Evolutionary conservation across 2,113 vertebrate species (phyloP).

Genomic region (Platysternon megacephalum): DNA sequence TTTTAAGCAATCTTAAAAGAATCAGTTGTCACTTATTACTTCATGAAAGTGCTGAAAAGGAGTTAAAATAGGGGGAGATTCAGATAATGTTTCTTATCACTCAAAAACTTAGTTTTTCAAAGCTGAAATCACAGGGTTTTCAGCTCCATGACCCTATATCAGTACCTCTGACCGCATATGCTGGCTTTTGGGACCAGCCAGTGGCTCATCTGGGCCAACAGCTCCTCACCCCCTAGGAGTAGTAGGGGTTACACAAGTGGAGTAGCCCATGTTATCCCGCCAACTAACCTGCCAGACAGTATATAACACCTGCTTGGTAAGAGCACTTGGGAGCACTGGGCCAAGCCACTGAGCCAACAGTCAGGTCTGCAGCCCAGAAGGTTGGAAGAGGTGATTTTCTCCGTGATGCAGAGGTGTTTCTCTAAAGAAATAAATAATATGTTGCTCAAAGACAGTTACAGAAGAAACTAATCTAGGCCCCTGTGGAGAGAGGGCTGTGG

Average conservation of each 20-base stretch:
- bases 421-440: not conserved
- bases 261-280: not conserved
- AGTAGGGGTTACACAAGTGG: not conserved
- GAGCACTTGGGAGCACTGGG: accelerated
- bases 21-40: not conserved
- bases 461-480: not conserved
- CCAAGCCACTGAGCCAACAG: not conserved
- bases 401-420: not conserved
- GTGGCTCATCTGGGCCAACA: not conserved
- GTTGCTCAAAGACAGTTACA: not conserved
- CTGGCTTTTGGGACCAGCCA: not conserved
- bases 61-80: not conserved
- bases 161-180: accelerated
- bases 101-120: not conserved
- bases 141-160: not conserved
- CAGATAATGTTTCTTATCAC: not conserved
- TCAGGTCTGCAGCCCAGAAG: not conserved
- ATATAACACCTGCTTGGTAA: not conserved
- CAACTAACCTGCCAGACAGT: not conserved
- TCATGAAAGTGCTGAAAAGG: not conserved
- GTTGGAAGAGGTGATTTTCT: not conserved
- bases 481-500: not conserved
- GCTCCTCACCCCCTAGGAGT: accelerated
- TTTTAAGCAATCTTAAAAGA: not conserved
- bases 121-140: not conserved